Evolutionary conservation across 2,797 vertebrate genomes (phyloP).

Genomic region (Brotula barbata): DNA sequence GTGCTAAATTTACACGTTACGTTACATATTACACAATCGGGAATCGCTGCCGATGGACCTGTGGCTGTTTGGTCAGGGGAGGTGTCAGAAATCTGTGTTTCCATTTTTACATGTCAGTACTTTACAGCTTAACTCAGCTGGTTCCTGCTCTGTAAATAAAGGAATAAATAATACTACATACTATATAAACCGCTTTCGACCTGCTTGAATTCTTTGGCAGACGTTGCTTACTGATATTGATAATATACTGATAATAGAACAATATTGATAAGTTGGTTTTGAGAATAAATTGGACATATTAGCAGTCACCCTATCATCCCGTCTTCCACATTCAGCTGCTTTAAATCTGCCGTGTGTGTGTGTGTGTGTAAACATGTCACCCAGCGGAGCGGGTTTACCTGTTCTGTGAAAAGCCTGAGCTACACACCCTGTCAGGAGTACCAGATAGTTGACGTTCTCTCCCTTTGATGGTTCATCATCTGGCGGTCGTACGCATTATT

Average conservation of each 20-base stretch:
- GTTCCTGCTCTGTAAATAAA: no score
- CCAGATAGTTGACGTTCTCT: slow-evolving; percentile 46
- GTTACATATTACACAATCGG: no score
- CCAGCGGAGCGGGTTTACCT: slow-evolving; percentile 44
- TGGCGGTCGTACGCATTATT: slow-evolving; percentile 64
- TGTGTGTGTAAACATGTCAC: slow-evolving; percentile 19
- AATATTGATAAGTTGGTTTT: no score
- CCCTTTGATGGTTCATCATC: slow-evolving; percentile 66
- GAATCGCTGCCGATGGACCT: background rate
- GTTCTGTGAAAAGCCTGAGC: slow-evolving; percentile 40
- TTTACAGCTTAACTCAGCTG: no score
- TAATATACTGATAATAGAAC: no score
- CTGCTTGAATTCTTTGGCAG: no score
- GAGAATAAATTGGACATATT: no score
- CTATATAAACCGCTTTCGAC: no score
- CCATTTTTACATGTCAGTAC: no score
- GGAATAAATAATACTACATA: no score
- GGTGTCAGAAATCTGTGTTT: background rate
- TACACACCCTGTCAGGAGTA: slow-evolving; percentile 56
- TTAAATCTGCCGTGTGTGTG: slow-evolving; percentile 27
- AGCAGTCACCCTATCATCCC: slow-evolving; percentile 7
- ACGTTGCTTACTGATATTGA: no score
- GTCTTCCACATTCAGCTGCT: slow-evolving; percentile 20
- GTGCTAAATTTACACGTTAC: background rate
- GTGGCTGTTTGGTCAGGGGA: background rate